Conservation (phyloP, 2,888 invertebrate species). For the Eustalomyia histrio region DNA sequence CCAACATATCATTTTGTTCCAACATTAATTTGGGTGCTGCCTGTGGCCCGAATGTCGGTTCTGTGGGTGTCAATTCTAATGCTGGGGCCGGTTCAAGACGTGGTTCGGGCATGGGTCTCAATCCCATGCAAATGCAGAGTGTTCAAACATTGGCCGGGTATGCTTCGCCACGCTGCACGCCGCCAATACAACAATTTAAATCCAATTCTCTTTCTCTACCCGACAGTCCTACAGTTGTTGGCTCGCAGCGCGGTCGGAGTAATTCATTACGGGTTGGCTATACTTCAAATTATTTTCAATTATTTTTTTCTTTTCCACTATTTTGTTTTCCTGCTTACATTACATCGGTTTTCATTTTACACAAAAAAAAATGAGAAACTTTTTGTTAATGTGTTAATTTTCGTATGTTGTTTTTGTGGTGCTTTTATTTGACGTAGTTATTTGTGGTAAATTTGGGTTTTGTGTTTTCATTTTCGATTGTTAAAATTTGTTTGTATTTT, state of each 20-base stretch:
- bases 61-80: constrained; percentile 75
- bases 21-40: constrained; percentile 86
- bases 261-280: constrained; percentile 88
- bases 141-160: constrained; percentile 81
- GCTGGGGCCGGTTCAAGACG: constrained; percentile 83
- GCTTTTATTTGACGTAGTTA: background rate
- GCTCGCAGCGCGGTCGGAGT: constrained; percentile 89
- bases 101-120: constrained; percentile 85
- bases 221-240: constrained; percentile 91
- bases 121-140: constrained; percentile 79
- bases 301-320: constrained; percentile 15
- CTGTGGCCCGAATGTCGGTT: constrained; percentile 80
- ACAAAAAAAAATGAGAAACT: constrained; percentile 10
- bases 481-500: background rate
- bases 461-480: background rate
- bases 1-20: constrained; percentile 94
- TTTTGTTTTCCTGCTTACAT: background rate
- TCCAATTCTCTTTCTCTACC: constrained; percentile 93
- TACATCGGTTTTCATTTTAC: constrained; percentile 13
- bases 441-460: background rate
- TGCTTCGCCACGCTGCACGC: constrained; percentile 85
- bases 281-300: constrained; percentile 69
- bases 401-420: background rate
- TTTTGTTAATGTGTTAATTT: constrained; percentile 6
- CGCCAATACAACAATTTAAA: constrained; percentile 90